Evolutionary conservation across 2,888 invertebrate species (phyloP).

Genomic region (Aethes cnicana): DNA sequence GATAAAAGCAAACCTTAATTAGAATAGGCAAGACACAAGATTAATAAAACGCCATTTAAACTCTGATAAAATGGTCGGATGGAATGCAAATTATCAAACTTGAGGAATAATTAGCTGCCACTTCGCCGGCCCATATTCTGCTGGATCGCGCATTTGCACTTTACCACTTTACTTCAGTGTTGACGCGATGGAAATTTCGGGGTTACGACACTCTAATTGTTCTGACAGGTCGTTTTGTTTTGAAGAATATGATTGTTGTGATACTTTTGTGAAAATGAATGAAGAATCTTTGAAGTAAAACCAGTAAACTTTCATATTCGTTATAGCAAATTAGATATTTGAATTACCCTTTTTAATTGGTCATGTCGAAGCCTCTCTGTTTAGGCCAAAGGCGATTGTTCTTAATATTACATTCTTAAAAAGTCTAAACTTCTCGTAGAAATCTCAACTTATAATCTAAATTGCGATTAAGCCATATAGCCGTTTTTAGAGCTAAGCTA

Average conservation of each 20-base stretch:
- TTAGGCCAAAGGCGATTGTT: no score
- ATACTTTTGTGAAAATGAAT: no score
- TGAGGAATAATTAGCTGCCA: constrained; percentile 24
- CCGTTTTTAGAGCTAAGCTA: constrained; percentile 24
- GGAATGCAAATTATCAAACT: constrained; percentile 29
- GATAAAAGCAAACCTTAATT: no score
- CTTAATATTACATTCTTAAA: no score
- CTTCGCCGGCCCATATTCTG: constrained; percentile 24
- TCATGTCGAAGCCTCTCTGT: no score
- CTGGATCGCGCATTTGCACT: constrained; percentile 21
- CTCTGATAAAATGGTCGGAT: constrained; percentile 17
- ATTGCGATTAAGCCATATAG: constrained; percentile 26
- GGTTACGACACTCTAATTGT: background rate
- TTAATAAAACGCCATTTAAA: no score
- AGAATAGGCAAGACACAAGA: no score
- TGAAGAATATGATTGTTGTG: no score
- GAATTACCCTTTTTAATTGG: no score
- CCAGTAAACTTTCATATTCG: no score
- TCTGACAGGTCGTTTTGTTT: constrained; percentile 3
- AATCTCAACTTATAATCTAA: constrained; percentile 12
- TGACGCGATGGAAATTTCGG: constrained; percentile 5
- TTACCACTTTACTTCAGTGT: constrained; percentile 9
- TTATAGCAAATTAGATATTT: no score
- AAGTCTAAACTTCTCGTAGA: background rate
- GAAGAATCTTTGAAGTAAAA: no score